phyloP scores from a whole-genome alignment of 1,140 invertebrate genomes.

The Oncopeltus fasciatus region DNA sequence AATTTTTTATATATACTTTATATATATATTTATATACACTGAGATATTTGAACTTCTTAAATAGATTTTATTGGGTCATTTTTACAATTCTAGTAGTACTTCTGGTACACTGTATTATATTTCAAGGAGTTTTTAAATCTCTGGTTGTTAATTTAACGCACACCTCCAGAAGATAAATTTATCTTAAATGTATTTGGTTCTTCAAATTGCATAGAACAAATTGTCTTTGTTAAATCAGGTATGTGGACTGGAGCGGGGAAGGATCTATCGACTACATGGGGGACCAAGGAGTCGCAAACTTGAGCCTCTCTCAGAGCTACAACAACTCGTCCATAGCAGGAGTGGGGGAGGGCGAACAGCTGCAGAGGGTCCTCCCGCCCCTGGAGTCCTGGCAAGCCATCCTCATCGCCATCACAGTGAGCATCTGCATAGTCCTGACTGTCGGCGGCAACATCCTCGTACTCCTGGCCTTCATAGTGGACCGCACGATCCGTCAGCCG shows the following conservation, averaged over 20 bases:
- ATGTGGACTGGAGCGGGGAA: not conserved
- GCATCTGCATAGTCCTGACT: conserved; percentile 79
- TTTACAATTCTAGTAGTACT: too few species aligned
- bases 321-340: not conserved
- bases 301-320: not conserved
- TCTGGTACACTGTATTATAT: too few species aligned
- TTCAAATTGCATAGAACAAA: too few species aligned
- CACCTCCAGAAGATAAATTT: too few species aligned
- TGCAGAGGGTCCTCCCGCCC: conserved; percentile 51
- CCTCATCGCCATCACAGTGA: conserved; percentile 77
- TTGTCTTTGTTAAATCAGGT: too few species aligned
- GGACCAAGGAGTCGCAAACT: not conserved
- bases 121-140: too few species aligned
- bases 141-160: too few species aligned
- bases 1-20: too few species aligned
- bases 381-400: conserved; percentile 84
- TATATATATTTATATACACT: too few species aligned
- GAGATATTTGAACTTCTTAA: too few species aligned
- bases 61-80: too few species aligned
- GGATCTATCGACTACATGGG: not conserved
- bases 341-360: not conserved
- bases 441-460: conserved; percentile 93
- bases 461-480: conserved; percentile 88
- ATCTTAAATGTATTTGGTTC: too few species aligned
- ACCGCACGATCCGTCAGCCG: conserved; percentile 91